A percentile compares a stretch with the other conserved stretches of the same genome.
These are phyloP conservation scores for Coleophora deauratella DNA, from an alignment of 2,888 invertebrate species.

Conservation along the genomic window DNA sequence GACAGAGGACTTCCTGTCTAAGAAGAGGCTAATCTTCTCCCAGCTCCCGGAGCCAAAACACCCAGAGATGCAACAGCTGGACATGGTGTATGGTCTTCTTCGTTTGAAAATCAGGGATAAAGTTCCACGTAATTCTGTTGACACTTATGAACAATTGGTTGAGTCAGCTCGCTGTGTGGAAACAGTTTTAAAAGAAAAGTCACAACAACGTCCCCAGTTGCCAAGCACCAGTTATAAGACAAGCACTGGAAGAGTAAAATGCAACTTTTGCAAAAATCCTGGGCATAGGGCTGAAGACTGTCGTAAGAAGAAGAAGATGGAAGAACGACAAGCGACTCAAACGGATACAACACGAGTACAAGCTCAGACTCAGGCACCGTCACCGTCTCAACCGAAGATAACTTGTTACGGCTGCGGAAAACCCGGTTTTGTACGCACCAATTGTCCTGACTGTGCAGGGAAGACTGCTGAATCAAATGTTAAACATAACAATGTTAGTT, in stretches of 20 bases:
- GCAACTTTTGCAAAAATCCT: slow-evolving; percentile 5
- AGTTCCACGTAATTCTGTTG: not conserved
- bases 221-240: not conserved
- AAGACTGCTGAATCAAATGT: no score
- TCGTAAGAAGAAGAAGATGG: slow-evolving; percentile 2
- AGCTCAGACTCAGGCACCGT: slow-evolving; percentile 9
- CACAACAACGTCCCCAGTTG: no score
- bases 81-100: slow-evolving; percentile 4
- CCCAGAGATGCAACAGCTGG: not conserved
- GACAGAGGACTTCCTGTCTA: slow-evolving; percentile 2
- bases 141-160: not conserved
- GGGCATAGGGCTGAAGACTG: slow-evolving; percentile 10
- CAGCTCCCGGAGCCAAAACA: slow-evolving; percentile 2
- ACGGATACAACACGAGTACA: not conserved
- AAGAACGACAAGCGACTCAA: not conserved
- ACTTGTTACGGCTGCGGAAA: slow-evolving; percentile 15
- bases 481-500: no score
- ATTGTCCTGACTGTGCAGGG: slow-evolving; percentile 5
- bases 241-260: not conserved
- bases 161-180: slow-evolving; percentile 1
- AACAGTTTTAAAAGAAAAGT: not conserved
- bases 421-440: slow-evolving; percentile 8
- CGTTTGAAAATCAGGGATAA: slow-evolving; percentile 1
- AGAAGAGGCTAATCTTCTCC: slow-evolving; percentile 3
- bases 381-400: slow-evolving; percentile 5